Conservation (phyloP, 2,797 vertebrate species). For the Manis crassicaudata region DNA sequence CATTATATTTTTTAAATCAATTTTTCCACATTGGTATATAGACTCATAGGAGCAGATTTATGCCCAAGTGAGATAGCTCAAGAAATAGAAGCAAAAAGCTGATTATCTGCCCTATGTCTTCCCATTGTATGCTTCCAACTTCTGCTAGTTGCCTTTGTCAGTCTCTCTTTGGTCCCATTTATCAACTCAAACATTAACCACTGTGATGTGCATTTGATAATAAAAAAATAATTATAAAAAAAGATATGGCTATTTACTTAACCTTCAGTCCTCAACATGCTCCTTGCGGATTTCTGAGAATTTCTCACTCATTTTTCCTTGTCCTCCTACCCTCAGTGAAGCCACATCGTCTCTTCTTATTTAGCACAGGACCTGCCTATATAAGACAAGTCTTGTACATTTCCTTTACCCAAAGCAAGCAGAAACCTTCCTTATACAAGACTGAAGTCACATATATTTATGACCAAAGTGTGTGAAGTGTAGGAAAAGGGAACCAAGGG, state of each 20-base stretch:
- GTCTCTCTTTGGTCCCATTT: not conserved
- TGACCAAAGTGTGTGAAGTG: constrained; percentile 5
- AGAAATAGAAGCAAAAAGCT: not conserved
- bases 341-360: not conserved
- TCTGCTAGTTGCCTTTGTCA: not conserved
- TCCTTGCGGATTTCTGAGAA: not conserved
- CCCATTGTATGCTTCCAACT: constrained; percentile 11
- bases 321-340: not conserved
- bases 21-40: not conserved
- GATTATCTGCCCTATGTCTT: not conserved
- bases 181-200: not conserved
- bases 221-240: too few relatives aligned
- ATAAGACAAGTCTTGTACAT: too few relatives aligned
- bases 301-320: not conserved
- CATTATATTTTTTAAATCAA: not conserved
- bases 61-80: not conserved
- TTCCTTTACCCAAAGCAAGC: not conserved
- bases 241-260: not conserved
- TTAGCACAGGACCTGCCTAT: not conserved
- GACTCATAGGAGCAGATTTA: not conserved
- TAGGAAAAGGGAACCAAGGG: not conserved
- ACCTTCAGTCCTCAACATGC: not conserved
- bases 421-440: not conserved
- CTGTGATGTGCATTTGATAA: too few relatives aligned
- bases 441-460: not conserved